Conservation (phyloP, 2,888 invertebrate species). For the Augochlorella aurata region DNA sequence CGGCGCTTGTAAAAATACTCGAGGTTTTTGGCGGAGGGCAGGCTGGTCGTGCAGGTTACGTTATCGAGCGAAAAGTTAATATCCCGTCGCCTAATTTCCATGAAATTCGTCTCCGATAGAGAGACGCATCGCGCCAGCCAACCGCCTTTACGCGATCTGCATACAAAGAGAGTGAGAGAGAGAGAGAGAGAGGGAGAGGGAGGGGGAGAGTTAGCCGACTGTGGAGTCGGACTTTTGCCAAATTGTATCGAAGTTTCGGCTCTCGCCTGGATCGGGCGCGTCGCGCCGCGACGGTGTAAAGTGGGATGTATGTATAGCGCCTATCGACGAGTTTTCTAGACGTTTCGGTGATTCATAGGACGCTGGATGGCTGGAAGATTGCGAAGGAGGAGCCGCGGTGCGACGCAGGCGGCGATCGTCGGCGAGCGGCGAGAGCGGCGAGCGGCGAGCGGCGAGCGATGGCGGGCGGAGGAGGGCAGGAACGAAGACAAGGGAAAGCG, state of each 20-base stretch:
- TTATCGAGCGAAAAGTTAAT: constrained; percentile 26
- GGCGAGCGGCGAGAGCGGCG: no score
- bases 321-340: constrained; percentile 54
- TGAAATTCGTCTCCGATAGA: constrained; percentile 36
- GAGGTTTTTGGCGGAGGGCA: no score
- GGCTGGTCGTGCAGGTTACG: background rate
- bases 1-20: no score
- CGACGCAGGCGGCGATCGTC: background rate
- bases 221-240: constrained; percentile 57
- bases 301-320: constrained; percentile 34
- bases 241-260: constrained; percentile 62
- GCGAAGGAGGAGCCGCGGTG: constrained; percentile 2
- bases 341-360: constrained; percentile 44
- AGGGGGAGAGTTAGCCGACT: background rate
- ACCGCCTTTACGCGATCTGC: constrained; percentile 36
- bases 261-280: no score
- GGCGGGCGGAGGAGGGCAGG: constrained; percentile 15
- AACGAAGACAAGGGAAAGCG: constrained; percentile 57
- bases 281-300: constrained; percentile 34
- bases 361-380: constrained; percentile 42
- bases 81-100: constrained; percentile 32
- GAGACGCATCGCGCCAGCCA: background rate
- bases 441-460: no score
- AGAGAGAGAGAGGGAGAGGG: no score
- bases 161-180: constrained; percentile 52